Conservation (phyloP, 1,140 invertebrate species). For the Magallana gigas region DNA sequence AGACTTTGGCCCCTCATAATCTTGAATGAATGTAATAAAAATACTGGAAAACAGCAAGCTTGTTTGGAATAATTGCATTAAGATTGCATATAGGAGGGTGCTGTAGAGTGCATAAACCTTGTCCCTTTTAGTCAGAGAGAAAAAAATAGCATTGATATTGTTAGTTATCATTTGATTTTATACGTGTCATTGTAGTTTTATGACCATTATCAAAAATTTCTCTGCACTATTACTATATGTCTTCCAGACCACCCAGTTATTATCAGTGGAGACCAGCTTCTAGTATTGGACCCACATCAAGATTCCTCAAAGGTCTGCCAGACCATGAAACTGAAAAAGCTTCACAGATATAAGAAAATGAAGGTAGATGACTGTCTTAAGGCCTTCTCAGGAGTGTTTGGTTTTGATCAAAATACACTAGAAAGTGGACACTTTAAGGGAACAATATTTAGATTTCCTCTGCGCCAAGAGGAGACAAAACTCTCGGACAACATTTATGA, state of each 20-base stretch:
- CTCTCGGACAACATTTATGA: conserved; percentile 58
- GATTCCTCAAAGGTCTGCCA: conserved; percentile 41
- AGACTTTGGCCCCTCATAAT: no score
- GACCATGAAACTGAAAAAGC: conserved; percentile 42
- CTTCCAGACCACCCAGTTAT: conserved; percentile 72
- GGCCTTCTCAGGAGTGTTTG: conserved; percentile 56
- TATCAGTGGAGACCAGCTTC: conserved; percentile 68
- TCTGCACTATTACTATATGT: not conserved
- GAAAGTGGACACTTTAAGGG: conserved; percentile 59
- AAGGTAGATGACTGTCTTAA: conserved; percentile 22
- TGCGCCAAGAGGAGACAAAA: conserved; percentile 49
- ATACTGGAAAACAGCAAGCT: no score
- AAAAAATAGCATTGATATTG: no score
- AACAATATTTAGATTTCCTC: conserved; percentile 68
- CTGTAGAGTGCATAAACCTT: no score
- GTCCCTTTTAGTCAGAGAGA: no score
- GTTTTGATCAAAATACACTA: conserved; percentile 48
- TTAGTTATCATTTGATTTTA: no score
- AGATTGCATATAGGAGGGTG: no score
- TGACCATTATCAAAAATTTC: not conserved
- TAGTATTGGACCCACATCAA: conserved; percentile 69
- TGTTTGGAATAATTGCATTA: no score
- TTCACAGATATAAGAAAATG: conserved; percentile 33
- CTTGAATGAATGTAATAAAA: no score
- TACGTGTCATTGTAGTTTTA: not conserved